Evolutionary conservation across 2,113 vertebrate genomes (phyloP).

Genomic region (Marmota flaviventris): DNA sequence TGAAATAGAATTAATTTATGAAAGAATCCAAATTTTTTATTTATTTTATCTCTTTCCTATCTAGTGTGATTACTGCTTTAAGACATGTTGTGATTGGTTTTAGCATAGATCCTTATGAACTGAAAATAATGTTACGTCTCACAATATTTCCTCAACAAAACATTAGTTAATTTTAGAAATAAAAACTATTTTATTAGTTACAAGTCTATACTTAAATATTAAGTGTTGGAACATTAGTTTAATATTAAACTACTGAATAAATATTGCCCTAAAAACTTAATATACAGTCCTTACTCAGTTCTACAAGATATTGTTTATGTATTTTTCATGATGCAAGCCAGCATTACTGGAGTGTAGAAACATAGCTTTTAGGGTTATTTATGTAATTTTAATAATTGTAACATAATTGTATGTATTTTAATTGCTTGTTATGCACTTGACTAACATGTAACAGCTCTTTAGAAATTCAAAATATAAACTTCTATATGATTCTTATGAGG

Average conservation of each 20-base stretch:
- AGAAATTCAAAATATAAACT: neutral
- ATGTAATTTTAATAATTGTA: neutral
- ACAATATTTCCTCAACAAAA: neutral
- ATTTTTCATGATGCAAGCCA: neutral
- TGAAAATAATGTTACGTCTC: neutral
- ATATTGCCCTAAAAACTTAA: neutral
- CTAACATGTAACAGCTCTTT: neutral
- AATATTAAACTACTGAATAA: neutral
- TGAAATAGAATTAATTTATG: neutral
- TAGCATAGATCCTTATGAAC: neutral
- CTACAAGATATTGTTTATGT: neutral
- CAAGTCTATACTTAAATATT: neutral
- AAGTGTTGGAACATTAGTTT: neutral
- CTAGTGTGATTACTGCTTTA: neutral
- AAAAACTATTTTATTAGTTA: neutral
- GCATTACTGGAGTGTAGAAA: neutral
- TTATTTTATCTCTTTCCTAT: neutral
- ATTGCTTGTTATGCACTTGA: neutral
- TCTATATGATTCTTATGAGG: neutral
- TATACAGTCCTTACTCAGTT: rapidly evolving
- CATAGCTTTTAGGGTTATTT: neutral
- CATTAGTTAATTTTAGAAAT: neutral
- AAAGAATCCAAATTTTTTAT: neutral
- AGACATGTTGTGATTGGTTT: neutral
- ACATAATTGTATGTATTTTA: neutral